Conservation (phyloP, 23 tunicate genomes). For the Pegea sp. region DNA sequence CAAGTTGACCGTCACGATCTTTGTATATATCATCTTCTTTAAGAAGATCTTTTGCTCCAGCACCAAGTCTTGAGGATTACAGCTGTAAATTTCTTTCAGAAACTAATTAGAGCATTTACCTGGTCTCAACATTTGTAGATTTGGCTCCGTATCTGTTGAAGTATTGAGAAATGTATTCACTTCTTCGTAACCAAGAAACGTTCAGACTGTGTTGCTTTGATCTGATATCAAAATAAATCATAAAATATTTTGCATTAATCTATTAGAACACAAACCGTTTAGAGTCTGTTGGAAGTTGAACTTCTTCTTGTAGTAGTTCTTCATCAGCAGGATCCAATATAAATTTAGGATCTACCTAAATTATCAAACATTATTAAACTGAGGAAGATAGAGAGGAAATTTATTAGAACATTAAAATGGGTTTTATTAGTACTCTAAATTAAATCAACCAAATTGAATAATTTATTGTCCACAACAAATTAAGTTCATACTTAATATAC, state of each 20-base stretch:
- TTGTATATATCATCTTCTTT: constrained; percentile 90
- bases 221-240: constrained; percentile 5
- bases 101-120: constrained; percentile 5
- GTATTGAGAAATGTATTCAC: constrained; percentile 98
- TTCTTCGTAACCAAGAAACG: constrained; percentile 86
- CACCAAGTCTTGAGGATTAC: constrained; percentile 35
- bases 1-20: constrained; percentile 92
- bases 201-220: constrained; percentile 79
- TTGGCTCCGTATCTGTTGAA: constrained; percentile 89
- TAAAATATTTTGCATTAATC: background rate
- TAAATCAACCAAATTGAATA: too few species aligned
- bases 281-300: constrained; percentile 67
- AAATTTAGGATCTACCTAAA: constrained; percentile 2
- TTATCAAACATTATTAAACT: background rate
- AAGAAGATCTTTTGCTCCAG: constrained; percentile 88
- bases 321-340: constrained; percentile 80
- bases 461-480: too few species aligned
- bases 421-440: too few species aligned
- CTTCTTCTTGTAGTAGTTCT: constrained; percentile 59
- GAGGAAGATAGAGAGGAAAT: too few species aligned
- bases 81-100: background rate
- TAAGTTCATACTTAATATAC: background rate
- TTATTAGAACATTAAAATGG: too few species aligned
- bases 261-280: constrained; percentile 17
- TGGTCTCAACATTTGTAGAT: constrained; percentile 71